A percentile compares a stretch with the other conserved stretches of the same genome.
Conservation (phyloP, 2,888 invertebrate genomes). For the Eristalis pertinax region DNA sequence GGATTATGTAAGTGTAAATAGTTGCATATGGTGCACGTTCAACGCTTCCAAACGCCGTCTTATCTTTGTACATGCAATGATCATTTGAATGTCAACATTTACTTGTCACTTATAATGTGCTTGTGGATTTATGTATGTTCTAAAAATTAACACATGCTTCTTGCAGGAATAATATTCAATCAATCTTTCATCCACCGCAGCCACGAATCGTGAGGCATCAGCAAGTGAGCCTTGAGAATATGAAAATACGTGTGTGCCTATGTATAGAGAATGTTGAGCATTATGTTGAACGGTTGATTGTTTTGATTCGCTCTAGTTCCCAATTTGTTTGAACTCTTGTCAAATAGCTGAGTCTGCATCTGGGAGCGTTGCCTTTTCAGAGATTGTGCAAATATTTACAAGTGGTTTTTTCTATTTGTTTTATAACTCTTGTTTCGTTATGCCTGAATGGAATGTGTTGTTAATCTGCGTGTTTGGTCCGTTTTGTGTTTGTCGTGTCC, state of each 20-base stretch:
- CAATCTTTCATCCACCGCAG: not conserved
- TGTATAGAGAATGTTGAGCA: not conserved
- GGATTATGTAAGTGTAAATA: not conserved
- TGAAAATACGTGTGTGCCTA: not conserved
- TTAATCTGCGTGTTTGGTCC: not conserved
- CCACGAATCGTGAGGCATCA: not conserved
- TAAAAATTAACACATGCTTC: not conserved
- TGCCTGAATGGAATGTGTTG: not conserved
- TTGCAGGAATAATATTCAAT: not conserved
- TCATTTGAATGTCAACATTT: not conserved
- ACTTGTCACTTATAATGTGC: not conserved
- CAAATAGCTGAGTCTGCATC: not conserved
- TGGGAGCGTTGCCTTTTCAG: not conserved
- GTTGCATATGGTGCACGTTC: not conserved
- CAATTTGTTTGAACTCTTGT: not conserved
- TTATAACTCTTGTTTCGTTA: too few species aligned
- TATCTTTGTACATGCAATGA: not conserved
- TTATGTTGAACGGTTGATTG: not conserved
- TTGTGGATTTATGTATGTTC: not conserved
- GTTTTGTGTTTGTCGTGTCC: too few species aligned
- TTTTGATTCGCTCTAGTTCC: not conserved
- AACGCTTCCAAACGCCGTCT: not conserved
- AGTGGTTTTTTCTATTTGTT: not conserved
- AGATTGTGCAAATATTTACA: not conserved
- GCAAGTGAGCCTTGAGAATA: not conserved